Conservation (phyloP, 2,113 vertebrate genomes). For the Nothobranchius furzeri region DNA sequence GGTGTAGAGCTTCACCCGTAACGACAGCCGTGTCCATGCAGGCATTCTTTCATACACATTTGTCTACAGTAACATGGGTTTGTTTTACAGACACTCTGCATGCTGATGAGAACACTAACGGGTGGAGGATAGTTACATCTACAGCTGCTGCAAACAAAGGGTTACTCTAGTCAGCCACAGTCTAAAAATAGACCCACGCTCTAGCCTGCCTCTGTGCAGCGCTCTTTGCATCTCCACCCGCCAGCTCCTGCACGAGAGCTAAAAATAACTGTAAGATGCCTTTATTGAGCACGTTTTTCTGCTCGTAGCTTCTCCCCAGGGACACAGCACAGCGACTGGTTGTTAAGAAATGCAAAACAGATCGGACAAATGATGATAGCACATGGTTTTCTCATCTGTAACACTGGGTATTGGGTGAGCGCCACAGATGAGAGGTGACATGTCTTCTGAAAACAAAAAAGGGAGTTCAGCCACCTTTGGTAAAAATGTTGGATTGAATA, state of each 20-base stretch:
- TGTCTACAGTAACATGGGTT: constrained; percentile 14
- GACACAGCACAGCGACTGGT: constrained; percentile 48
- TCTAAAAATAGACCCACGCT: constrained; percentile 79
- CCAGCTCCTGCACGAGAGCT: constrained; percentile 77
- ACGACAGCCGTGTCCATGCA: constrained; percentile 34
- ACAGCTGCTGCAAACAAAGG: constrained; percentile 65
- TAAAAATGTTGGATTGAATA: too few species aligned
- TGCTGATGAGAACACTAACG: constrained; percentile 8
- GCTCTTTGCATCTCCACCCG: constrained; percentile 61
- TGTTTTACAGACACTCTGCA: constrained; percentile 33
- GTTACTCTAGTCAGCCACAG: constrained; percentile 74
- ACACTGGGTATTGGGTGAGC: not conserved
- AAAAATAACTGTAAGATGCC: constrained; percentile 72
- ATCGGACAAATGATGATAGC: constrained; percentile 30
- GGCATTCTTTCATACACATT: constrained; percentile 18
- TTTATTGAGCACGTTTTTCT: not conserved
- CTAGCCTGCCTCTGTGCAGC: constrained; percentile 63
- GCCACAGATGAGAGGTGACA: too few species aligned
- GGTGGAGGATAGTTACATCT: constrained; percentile 37
- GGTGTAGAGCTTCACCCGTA: constrained; percentile 27
- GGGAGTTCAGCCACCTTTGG: too few species aligned
- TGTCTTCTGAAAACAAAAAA: too few species aligned
- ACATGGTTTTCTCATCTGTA: constrained; percentile 24
- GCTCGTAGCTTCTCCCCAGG: constrained; percentile 45
- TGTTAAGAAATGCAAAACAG: constrained; percentile 32